Conservation (phyloP, 2,113 vertebrate species). For the Macroglossus sobrinus region DNA sequence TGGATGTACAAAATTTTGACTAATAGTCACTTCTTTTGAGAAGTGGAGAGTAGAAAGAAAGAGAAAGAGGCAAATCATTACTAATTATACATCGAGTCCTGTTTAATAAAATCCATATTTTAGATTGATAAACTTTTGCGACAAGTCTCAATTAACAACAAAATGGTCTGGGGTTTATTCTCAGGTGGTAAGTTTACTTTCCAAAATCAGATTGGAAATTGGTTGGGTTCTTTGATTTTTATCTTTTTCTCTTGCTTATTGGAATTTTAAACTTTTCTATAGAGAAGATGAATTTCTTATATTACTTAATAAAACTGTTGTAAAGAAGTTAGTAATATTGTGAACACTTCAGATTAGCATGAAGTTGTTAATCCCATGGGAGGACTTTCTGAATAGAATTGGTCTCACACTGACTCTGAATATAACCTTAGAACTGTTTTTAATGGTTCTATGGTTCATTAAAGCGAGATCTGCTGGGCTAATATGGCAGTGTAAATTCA, state of each 20-base stretch:
- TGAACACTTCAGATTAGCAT: not conserved
- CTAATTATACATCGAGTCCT: not conserved
- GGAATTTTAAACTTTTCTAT: not conserved
- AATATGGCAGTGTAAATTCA: not conserved
- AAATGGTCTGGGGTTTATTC: not conserved
- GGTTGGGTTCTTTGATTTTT: slow-evolving; percentile 19
- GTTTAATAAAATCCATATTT: not conserved
- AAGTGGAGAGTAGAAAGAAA: not conserved
- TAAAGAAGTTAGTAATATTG: not conserved
- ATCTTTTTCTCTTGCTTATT: slow-evolving; percentile 6
- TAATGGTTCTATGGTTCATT: not conserved
- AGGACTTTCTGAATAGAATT: not conserved
- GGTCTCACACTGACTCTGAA: not conserved
- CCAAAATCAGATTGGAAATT: slow-evolving; percentile 25
- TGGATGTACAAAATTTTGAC: not conserved
- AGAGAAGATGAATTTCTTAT: not conserved
- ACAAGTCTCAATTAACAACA: slow-evolving; percentile 15
- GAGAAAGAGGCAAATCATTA: not conserved
- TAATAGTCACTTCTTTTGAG: not conserved
- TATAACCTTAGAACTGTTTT: not conserved
- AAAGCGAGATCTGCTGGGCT: not conserved
- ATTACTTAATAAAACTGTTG: not conserved
- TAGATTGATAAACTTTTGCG: not conserved
- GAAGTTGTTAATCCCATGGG: not conserved
- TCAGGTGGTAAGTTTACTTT: slow-evolving; percentile 2